A percentile compares a stretch with the other conserved stretches of the same genome.
phyloP scores from a whole-genome alignment of 2,888 invertebrate species.

The Scelioninae gen. 2 region DNA sequence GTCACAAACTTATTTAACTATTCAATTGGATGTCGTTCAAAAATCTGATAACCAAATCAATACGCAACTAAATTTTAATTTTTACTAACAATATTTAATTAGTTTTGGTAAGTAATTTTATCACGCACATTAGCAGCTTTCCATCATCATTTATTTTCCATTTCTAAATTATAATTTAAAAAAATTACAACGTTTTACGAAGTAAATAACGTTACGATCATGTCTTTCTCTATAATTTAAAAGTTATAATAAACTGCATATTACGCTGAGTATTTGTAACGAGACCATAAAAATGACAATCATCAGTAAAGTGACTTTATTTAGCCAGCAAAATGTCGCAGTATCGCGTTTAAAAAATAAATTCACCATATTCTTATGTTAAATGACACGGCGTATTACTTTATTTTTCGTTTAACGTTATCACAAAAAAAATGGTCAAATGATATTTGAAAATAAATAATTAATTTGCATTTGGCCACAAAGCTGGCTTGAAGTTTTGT shows the following conservation, averaged over 20 bases:
- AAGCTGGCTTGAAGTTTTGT: not conserved
- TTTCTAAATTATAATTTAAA: not conserved
- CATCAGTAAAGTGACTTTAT: constrained; percentile 50
- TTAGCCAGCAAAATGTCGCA: constrained; percentile 29
- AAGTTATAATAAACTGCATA: constrained; percentile 22
- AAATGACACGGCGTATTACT: constrained; percentile 15
- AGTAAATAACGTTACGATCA: constrained; percentile 7
- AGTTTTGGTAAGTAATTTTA: not conserved
- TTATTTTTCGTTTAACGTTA: constrained; percentile 13
- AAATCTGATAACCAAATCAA: not conserved
- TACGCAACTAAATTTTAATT: constrained; percentile 9
- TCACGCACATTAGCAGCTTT: too few species aligned
- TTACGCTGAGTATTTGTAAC: constrained; percentile 12
- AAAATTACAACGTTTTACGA: not conserved
- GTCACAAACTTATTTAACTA: constrained; percentile 16
- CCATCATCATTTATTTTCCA: not conserved
- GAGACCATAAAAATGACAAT: constrained; percentile 21
- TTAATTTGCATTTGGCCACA: not conserved
- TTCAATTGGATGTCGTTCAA: constrained; percentile 13
- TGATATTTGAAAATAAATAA: constrained; percentile 25
- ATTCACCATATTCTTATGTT: constrained; percentile 13
- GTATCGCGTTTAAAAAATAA: constrained; percentile 31
- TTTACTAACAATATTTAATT: too few species aligned
- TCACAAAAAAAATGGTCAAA: not conserved
- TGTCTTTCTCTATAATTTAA: not conserved